Percentiles rank a stretch among this genome's conserved stretches.
These are phyloP conservation scores for Myripristis jacobus DNA, from an alignment of 2,797 vertebrate species.

Conservation along the genomic window DNA sequence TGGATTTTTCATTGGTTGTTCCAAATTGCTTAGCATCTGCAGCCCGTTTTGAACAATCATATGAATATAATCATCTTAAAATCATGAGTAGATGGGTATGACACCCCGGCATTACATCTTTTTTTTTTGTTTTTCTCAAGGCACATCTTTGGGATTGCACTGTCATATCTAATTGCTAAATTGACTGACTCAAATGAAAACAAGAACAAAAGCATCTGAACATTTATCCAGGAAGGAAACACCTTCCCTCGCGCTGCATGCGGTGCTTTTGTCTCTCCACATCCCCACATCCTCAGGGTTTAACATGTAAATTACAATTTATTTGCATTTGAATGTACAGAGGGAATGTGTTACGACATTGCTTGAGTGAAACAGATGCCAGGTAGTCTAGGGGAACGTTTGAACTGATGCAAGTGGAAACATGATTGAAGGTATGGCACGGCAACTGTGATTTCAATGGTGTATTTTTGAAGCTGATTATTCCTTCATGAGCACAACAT, in stretches of 20 bases:
- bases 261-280: constrained; percentile 1
- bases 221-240: neutral
- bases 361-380: constrained; percentile 8
- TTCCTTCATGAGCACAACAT: constrained; percentile 9
- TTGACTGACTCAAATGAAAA: neutral
- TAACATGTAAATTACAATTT: neutral
- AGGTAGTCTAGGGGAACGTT: neutral
- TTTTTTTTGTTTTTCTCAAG: neutral
- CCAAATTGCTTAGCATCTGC: neutral
- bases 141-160: neutral
- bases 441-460: neutral
- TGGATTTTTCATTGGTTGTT: neutral
- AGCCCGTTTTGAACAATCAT: constrained; percentile 8
- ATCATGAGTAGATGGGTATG: neutral
- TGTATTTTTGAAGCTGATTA: constrained; percentile 29
- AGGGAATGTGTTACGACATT: neutral
- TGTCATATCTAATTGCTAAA: neutral
- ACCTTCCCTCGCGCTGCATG: neutral
- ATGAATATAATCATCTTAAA: constrained; percentile 4
- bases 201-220: neutral
- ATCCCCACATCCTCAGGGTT: neutral
- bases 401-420: neutral
- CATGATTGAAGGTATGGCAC: neutral
- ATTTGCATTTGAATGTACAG: constrained; percentile 46
- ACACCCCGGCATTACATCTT: neutral